Percentiles rank a stretch among this genome's conserved stretches.
Evolutionary conservation across 2,113 vertebrate species (phyloP).

Genomic region (Pandion haliaetus): DNA sequence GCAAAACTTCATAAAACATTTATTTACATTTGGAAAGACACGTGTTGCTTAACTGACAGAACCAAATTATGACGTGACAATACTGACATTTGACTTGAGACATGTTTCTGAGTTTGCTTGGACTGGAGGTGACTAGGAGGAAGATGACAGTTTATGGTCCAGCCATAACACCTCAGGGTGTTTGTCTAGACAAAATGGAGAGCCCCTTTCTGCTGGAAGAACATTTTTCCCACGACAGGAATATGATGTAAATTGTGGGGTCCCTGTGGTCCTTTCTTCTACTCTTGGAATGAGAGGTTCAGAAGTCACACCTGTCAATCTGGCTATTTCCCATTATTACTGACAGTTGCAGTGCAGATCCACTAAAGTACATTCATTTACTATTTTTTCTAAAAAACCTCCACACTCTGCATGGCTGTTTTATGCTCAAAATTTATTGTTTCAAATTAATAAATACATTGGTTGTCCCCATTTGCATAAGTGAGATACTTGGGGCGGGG

Average conservation of each 20-base stretch:
- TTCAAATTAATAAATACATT: not conserved
- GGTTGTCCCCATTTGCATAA: not conserved
- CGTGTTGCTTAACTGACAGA: not conserved
- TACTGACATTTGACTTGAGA: not conserved
- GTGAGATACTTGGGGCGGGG: not conserved
- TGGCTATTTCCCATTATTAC: not conserved
- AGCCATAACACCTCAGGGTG: not conserved
- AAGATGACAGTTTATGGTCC: not conserved
- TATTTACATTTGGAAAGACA: not conserved
- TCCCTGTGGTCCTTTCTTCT: not conserved
- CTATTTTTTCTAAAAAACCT: not conserved
- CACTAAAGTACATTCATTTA: not conserved
- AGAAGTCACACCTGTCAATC: not conserved
- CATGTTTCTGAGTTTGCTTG: not conserved
- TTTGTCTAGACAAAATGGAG: not conserved
- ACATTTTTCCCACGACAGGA: not conserved
- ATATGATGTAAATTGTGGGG: not conserved
- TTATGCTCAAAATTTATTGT: not conserved
- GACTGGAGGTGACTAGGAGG: not conserved
- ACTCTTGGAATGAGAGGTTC: not conserved
- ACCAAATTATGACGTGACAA: not conserved
- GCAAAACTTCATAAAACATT: not conserved
- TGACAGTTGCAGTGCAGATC: not conserved
- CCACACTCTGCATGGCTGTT: not conserved
- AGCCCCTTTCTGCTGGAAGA: not conserved